These are phyloP conservation scores for Trachelus iudaicus DNA, from an alignment of 2,888 invertebrate genomes.

Conservation along the genomic window DNA sequence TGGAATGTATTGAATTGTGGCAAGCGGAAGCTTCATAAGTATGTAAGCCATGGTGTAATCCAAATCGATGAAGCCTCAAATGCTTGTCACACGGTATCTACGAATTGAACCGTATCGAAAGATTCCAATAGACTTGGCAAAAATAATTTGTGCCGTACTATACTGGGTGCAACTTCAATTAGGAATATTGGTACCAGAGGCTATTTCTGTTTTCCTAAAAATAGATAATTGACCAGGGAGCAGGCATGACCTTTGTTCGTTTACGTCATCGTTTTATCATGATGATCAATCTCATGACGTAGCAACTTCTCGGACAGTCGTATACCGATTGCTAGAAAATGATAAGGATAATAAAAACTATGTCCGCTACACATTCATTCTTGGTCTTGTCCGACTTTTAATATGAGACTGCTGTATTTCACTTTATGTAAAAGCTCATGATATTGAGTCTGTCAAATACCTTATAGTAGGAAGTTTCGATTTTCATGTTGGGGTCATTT, in stretches of 20 bases:
- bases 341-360: neutral
- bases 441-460: neutral
- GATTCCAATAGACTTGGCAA: neutral
- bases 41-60: neutral
- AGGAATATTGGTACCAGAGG: neutral
- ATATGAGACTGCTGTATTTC: neutral
- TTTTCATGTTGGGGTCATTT: neutral
- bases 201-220: conserved; percentile 3
- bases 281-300: conserved; percentile 2
- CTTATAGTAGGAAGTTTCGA: neutral
- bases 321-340: neutral
- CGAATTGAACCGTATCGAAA: neutral
- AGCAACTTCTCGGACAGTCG: neutral
- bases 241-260: neutral
- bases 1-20: neutral
- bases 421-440: neutral
- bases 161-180: conserved; percentile 1
- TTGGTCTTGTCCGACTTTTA: neutral
- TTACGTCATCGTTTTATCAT: conserved; percentile 1
- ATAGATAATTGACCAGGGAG: neutral
- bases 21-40: neutral
- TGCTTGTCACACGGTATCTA: neutral
- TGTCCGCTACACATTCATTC: neutral
- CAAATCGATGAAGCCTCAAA: neutral
- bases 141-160: neutral